A percentile compares a stretch with the other conserved stretches of the same genome.
phyloP scores from a whole-genome alignment of 1,140 invertebrate genomes.

The Bilobella aurantiaca region DNA sequence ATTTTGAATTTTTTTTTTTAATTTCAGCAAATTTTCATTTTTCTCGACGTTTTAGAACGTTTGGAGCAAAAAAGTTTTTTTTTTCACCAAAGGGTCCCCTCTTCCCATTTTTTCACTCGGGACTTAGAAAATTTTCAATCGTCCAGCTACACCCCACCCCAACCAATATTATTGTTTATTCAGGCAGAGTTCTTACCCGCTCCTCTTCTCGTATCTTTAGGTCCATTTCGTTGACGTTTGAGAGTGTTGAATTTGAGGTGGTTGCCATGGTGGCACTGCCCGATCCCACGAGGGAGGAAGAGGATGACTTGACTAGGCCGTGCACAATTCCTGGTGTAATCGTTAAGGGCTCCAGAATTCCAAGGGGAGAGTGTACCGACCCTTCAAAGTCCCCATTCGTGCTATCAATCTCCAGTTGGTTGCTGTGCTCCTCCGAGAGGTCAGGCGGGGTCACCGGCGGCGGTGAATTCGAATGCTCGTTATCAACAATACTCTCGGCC shows the following conservation, averaged over 20 bases:
- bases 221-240: slow-evolving; percentile 65
- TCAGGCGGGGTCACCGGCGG: slow-evolving; percentile 20
- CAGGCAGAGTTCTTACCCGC: slow-evolving; percentile 57
- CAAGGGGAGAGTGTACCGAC: slow-evolving; percentile 11
- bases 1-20: too few relatives aligned
- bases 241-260: slow-evolving; percentile 37
- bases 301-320: slow-evolving; percentile 36
- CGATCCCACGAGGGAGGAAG: slow-evolving; percentile 18
- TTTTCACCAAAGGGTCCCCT: too few relatives aligned
- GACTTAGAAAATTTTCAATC: too few relatives aligned
- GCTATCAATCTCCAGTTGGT: slow-evolving; percentile 27
- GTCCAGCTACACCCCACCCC: too few relatives aligned
- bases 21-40: too few relatives aligned
- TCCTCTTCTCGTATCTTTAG: slow-evolving; percentile 90
- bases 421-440: slow-evolving; percentile 25
- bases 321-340: slow-evolving; percentile 24
- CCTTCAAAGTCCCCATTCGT: slow-evolving; percentile 27
- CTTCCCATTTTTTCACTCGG: too few relatives aligned
- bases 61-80: too few relatives aligned
- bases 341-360: slow-evolving; percentile 38
- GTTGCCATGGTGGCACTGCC: slow-evolving; percentile 16
- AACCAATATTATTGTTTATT: too few relatives aligned
- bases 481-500: neutral
- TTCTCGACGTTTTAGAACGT: too few relatives aligned
- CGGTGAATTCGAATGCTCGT: neutral